Conservation (phyloP, 2,888 invertebrate species). For the Tipula confusa region DNA sequence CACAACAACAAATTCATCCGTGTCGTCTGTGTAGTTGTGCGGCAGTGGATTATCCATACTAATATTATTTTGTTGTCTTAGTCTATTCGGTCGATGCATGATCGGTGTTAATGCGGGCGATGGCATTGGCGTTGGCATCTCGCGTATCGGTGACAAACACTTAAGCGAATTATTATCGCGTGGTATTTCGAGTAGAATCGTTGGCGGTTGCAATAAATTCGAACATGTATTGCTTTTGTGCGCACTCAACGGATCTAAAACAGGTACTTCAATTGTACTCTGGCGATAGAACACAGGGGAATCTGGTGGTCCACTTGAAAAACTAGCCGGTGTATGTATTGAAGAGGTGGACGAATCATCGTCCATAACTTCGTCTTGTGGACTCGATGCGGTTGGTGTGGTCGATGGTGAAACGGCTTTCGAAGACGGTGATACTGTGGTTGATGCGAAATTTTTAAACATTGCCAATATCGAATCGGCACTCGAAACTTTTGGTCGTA, state of each 20-base stretch:
- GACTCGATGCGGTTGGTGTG: constrained; percentile 69
- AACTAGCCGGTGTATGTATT: constrained; percentile 58
- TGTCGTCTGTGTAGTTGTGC: constrained; percentile 52
- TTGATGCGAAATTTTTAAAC: constrained; percentile 69
- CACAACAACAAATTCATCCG: constrained; percentile 38
- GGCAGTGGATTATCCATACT: constrained; percentile 41
- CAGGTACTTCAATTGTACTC: constrained; percentile 57
- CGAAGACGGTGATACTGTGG: constrained; percentile 59
- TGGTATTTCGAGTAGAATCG: constrained; percentile 72
- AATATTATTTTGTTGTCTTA: neutral
- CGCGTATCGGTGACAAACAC: constrained; percentile 74
- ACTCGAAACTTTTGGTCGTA: constrained; percentile 62
- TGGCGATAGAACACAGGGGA: constrained; percentile 56
- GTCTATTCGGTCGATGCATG: constrained; percentile 50
- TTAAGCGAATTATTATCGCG: constrained; percentile 53
- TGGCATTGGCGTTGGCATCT: constrained; percentile 70
- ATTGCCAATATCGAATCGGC: constrained; percentile 76
- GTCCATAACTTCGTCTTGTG: constrained; percentile 66
- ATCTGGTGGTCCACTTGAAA: constrained; percentile 57
- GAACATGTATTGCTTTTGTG: constrained; percentile 57
- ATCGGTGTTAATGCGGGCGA: constrained; percentile 67
- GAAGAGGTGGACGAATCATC: constrained; percentile 70
- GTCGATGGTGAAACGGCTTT: constrained; percentile 63
- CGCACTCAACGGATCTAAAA: constrained; percentile 64
- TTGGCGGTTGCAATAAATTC: constrained; percentile 66